Evolutionary conservation across 1,140 invertebrate genomes (phyloP).

Genomic region (Zophobas morio): DNA sequence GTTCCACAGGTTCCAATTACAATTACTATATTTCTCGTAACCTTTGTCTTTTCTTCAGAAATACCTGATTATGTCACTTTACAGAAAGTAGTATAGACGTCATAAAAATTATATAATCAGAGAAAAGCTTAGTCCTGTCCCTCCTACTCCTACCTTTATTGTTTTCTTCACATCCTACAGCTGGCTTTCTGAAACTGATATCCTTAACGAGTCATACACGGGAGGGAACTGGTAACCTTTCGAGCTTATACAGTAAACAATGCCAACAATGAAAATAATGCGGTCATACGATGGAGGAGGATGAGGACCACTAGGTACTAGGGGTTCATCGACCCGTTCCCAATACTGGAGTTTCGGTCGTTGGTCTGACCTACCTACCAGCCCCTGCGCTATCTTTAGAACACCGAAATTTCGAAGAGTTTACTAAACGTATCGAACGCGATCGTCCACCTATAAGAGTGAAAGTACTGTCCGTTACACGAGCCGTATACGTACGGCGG

Average conservation of each 20-base stretch:
- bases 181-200: not conserved
- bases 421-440: conserved; percentile 1
- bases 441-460: conserved; percentile 46
- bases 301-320: conserved; percentile 30
- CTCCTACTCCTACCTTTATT: not conserved
- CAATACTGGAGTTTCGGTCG: conserved; percentile 50
- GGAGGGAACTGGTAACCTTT: conserved; percentile 32
- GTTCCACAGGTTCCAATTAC: no score
- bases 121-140: no score
- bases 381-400: conserved; percentile 23
- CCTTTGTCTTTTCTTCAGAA: no score
- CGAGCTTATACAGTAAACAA: conserved; percentile 23
- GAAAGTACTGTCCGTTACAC: conserved; percentile 40
- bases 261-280: conserved; percentile 42
- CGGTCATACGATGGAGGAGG: conserved; percentile 34
- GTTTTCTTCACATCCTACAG: not conserved
- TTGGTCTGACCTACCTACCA: conserved; percentile 52
- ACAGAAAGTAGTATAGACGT: no score
- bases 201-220: conserved; percentile 10
- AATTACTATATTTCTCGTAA: no score
- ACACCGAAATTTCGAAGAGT: conserved; percentile 43
- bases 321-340: conserved; percentile 50
- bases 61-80: no score
- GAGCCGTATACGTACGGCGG: conserved; percentile 32
- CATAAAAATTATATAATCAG: no score